Base-by-base conservation (phyloP, 37 sponge, comb jelly and placozoan genomes). In the Aplysina aerophoba region DNA sequence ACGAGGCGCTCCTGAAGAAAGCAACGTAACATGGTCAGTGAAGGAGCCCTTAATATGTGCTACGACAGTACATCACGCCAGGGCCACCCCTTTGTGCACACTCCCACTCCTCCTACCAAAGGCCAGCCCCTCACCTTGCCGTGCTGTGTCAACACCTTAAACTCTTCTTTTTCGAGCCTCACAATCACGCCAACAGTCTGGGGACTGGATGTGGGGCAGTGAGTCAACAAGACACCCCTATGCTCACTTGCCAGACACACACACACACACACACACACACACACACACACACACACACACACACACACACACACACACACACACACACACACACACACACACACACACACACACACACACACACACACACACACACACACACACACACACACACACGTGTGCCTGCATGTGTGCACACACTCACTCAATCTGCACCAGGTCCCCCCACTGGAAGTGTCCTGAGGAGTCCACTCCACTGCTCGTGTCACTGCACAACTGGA, bases 401-500 rank as follows among this genome's bases (percentile, higher is more conserved):
- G n/a, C n/a, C n/a, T n/a, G n/a, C n/a, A n/a, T n/a, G 17, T 20
- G 17, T 15, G 17, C 13, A 31, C 22, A 22, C 2, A 90, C 96
- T 82, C 60, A 95, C 96, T 98, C 97, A 16, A 98, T 66, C 77
- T 94, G 90, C 21, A 98, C 95, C 60, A 98, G 81, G 81, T 96
- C 99, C 50, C 99, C 99, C 63, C 94, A 82, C 75, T 96, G 93
- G 59, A 87, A 96, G 81, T 95, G 97, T 5, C 99, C 99, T 36
- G 93, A 89, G 79, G 95, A 58, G 79, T 98, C 99, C 38, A 98
- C 93, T 17, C 99, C 99, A 88, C 92, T 95, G 84, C 95, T 96
- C 35, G 92, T 93, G 85, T 98, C 99, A 38, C 89, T 89, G 63
- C 97, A 96, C 73, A 98, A 67, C 91, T 98, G 99, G 34, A 98